Evolutionary conservation across 2,113 vertebrate species (phyloP).

Genomic region (Desmodus rotundus): DNA sequence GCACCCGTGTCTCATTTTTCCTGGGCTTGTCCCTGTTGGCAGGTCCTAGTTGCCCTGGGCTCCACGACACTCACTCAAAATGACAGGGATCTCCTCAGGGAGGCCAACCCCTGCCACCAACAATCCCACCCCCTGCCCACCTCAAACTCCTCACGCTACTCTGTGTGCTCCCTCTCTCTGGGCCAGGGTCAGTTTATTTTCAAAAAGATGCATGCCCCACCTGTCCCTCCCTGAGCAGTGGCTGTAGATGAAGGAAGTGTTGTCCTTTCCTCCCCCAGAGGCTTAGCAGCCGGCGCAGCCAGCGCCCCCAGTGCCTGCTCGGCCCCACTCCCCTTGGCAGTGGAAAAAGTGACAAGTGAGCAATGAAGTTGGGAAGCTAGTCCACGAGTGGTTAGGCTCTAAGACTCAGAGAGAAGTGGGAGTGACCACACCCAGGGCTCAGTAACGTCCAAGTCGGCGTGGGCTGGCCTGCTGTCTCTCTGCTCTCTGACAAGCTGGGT

Average conservation of each 20-base stretch:
- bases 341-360: not conserved
- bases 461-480: not conserved
- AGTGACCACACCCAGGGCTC: not conserved
- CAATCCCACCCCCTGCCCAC: not conserved
- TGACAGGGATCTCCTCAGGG: not conserved
- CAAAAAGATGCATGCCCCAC: not conserved
- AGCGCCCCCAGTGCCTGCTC: rapidly evolving
- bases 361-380: not conserved
- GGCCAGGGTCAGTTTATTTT: not conserved
- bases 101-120: not conserved
- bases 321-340: not conserved
- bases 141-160: not conserved
- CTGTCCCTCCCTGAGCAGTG: not conserved
- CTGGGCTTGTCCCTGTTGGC: not conserved
- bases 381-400: not conserved
- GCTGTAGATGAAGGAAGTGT: not conserved
- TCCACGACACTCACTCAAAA: not conserved
- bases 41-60: not conserved
- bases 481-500: not conserved
- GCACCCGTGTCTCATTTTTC: not conserved
- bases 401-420: not conserved
- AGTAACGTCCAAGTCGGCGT: not conserved
- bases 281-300: not conserved
- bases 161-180: not conserved
- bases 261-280: not conserved